phyloP scores from a whole-genome alignment of 2,113 vertebrate genomes.

The Thalassoma bifasciatum region DNA sequence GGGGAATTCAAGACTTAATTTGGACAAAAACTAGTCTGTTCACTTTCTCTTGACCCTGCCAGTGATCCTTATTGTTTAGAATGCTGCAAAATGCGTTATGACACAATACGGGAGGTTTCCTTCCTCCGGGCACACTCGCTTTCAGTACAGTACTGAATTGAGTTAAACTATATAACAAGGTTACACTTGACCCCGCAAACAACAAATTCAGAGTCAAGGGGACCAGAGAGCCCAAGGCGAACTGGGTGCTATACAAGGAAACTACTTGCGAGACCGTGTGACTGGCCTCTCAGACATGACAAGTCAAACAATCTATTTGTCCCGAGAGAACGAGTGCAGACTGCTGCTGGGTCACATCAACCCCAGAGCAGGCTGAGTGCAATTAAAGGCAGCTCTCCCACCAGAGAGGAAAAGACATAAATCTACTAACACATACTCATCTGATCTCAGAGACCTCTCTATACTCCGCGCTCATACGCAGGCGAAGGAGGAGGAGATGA shows the following conservation, averaged over 20 bases:
- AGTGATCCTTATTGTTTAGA: slow-evolving; percentile 49
- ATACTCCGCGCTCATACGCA: slow-evolving; percentile 38
- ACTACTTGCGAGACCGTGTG: slow-evolving; percentile 47
- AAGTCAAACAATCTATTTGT: slow-evolving; percentile 74
- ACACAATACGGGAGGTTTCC: slow-evolving; percentile 64
- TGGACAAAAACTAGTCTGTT: slow-evolving; percentile 18
- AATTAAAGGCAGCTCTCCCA: slow-evolving; percentile 77
- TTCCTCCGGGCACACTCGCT: slow-evolving; percentile 37
- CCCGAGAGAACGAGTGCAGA: slow-evolving; percentile 55
- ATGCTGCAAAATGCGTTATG: slow-evolving; percentile 36
- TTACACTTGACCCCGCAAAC: slow-evolving; percentile 37
- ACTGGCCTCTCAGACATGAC: slow-evolving; percentile 60
- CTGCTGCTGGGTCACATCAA: slow-evolving; percentile 82
- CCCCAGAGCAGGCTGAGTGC: slow-evolving; percentile 62
- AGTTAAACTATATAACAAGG: slow-evolving; percentile 41
- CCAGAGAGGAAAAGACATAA: slow-evolving; percentile 68
- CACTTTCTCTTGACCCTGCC: not conserved
- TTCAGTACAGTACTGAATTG: not conserved
- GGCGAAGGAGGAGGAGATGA: slow-evolving; percentile 28
- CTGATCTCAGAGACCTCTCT: slow-evolving; percentile 49
- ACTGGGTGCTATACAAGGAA: slow-evolving; percentile 35
- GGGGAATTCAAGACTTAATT: not conserved
- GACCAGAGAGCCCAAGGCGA: slow-evolving; percentile 17
- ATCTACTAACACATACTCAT: slow-evolving; percentile 67
- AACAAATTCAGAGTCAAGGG: slow-evolving; percentile 40